Evolutionary conservation across 2,113 vertebrate species (phyloP).

Genomic region (Gallinago undulata): DNA sequence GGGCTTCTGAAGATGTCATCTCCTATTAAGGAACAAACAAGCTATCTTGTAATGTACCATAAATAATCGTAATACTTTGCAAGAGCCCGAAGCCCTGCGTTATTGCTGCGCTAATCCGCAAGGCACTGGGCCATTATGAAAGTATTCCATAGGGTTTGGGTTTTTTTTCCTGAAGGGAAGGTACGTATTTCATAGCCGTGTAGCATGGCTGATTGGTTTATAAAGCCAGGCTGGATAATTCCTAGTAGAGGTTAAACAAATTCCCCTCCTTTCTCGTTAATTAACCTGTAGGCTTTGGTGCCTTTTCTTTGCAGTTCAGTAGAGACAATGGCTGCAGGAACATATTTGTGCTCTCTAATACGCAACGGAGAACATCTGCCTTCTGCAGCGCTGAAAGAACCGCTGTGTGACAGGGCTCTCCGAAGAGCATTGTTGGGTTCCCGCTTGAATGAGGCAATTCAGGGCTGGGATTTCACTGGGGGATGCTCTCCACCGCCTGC

Average conservation of each 20-base stretch:
- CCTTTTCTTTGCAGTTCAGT: conserved; percentile 12
- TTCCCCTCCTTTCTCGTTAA: conserved; percentile 31
- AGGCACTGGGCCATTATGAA: conserved; percentile 26
- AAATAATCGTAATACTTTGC: conserved; percentile 30
- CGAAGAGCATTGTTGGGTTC: not conserved
- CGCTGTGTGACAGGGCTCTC: not conserved
- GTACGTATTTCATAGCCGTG: not conserved
- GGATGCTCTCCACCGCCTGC: not conserved
- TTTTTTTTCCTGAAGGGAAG: conserved; percentile 37
- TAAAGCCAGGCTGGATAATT: conserved; percentile 22
- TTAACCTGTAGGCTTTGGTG: conserved; percentile 40
- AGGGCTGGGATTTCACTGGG: not conserved
- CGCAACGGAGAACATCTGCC: conserved; percentile 4
- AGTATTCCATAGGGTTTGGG: not conserved
- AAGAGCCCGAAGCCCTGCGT: not conserved
- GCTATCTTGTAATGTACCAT: conserved; percentile 21
- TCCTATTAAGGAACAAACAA: conserved; percentile 38
- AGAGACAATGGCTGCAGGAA: not conserved
- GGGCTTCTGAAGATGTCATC: not conserved
- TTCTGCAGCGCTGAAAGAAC: not conserved
- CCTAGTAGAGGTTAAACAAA: conserved; percentile 32
- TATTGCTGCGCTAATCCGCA: conserved; percentile 34
- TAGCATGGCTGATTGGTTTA: conserved; percentile 30
- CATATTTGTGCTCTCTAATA: not conserved
- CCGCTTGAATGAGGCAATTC: not conserved